Evolutionary conservation across 2,888 invertebrate species (phyloP).

Genomic region (Phaedon cochleariae): DNA sequence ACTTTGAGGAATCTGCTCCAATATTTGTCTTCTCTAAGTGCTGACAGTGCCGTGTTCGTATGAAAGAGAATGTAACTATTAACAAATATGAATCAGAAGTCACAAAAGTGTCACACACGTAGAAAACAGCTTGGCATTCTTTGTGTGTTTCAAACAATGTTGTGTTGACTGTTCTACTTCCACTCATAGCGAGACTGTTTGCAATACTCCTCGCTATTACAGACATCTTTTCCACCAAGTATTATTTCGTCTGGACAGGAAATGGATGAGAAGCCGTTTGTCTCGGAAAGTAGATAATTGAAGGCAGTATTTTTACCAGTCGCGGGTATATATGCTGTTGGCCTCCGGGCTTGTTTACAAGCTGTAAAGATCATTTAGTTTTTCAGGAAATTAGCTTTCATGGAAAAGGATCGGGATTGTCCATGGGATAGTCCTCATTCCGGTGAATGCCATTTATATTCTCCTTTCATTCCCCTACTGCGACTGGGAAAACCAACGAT

Average conservation of each 20-base stretch:
- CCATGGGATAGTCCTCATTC: background rate
- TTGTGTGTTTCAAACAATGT: too few relatives aligned
- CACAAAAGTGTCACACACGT: too few relatives aligned
- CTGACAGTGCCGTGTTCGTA: too few relatives aligned
- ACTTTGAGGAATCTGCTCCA: too few relatives aligned
- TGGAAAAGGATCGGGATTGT: background rate
- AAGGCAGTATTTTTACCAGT: background rate
- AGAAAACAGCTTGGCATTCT: too few relatives aligned
- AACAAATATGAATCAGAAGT: too few relatives aligned
- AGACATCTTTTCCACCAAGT: background rate
- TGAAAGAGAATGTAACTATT: too few relatives aligned
- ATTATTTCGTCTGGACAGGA: conserved; percentile 8
- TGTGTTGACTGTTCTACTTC: too few relatives aligned
- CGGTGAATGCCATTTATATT: background rate
- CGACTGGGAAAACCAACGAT: background rate
- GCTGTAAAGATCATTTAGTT: background rate
- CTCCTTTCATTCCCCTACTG: background rate
- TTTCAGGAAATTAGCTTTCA: background rate
- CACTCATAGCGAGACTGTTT: too few relatives aligned
- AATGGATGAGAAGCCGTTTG: conserved; percentile 8
- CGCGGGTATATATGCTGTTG: background rate
- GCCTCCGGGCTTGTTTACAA: background rate
- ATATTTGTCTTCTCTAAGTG: too few relatives aligned
- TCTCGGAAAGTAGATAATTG: conserved; percentile 4
- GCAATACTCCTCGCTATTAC: too few relatives aligned